Conservation (phyloP, 1,140 invertebrate genomes). For the Chionoecetes opilio region DNA sequence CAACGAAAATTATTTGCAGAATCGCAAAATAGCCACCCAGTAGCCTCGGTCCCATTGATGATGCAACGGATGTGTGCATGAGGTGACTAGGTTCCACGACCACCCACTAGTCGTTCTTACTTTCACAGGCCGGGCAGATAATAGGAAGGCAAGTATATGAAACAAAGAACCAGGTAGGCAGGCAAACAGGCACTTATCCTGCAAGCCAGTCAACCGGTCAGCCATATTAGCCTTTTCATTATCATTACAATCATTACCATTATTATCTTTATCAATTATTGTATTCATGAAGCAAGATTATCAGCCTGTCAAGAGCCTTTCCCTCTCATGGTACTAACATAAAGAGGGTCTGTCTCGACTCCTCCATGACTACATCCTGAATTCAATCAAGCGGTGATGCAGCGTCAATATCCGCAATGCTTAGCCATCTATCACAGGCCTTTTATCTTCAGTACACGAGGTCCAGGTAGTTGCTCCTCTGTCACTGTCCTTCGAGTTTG, state of each 20-base stretch:
- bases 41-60: background rate
- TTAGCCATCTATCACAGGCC: background rate
- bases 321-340: background rate
- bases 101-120: background rate
- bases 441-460: background rate
- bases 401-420: background rate
- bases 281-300: background rate
- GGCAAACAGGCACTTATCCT: background rate
- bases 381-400: background rate
- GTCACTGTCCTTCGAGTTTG: conserved; percentile 1
- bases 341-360: background rate
- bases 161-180: background rate
- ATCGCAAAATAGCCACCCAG: background rate
- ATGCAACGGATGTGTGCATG: background rate
- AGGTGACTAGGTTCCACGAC: background rate
- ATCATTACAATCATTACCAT: background rate
- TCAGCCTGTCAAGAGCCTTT: background rate
- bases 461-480: background rate
- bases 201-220: too few species aligned
- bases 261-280: background rate
- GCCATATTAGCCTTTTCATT: too few species aligned
- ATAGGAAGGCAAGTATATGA: background rate
- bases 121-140: background rate
- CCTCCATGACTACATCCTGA: background rate
- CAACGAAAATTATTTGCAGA: background rate